Conservation (phyloP, 2,888 invertebrate genomes). For the Orchesellides sinensis region DNA sequence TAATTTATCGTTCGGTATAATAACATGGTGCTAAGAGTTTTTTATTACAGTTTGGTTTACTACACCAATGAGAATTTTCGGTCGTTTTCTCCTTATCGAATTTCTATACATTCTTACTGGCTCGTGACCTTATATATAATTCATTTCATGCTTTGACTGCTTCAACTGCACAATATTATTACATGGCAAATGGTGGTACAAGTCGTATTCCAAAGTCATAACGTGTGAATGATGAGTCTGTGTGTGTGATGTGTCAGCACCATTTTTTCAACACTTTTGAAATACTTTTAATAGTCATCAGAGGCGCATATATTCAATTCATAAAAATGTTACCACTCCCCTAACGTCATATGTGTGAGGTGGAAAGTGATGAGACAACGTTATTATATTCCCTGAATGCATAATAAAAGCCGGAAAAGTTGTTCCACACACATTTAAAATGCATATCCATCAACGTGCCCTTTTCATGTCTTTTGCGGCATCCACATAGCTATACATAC, state of each 20-base stretch:
- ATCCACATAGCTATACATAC: too few species aligned
- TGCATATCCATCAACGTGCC: background rate
- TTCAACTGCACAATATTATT: background rate
- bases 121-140: background rate
- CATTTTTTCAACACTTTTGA: slow-evolving; percentile 11
- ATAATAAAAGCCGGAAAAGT: background rate
- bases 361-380: background rate
- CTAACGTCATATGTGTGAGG: background rate
- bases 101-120: background rate
- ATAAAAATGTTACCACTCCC: slow-evolving; percentile 20
- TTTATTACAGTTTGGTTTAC: slow-evolving; percentile 12
- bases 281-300: slow-evolving; percentile 34
- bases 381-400: background rate
- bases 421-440: too few species aligned
- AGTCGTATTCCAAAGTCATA: background rate
- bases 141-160: background rate
- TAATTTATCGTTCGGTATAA: slow-evolving; percentile 13
- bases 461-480: slow-evolving; percentile 1
- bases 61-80: background rate
- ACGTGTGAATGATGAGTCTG: slow-evolving; percentile 30
- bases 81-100: background rate
- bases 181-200: background rate
- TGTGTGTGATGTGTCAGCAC: too few species aligned
- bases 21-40: slow-evolving; percentile 20
- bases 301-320: slow-evolving; percentile 9